Evolutionary conservation across 2,113 vertebrate genomes (phyloP), one percentile per base, ranked within the genome.

Genomic region (Pterocles gutturalis): DNA sequence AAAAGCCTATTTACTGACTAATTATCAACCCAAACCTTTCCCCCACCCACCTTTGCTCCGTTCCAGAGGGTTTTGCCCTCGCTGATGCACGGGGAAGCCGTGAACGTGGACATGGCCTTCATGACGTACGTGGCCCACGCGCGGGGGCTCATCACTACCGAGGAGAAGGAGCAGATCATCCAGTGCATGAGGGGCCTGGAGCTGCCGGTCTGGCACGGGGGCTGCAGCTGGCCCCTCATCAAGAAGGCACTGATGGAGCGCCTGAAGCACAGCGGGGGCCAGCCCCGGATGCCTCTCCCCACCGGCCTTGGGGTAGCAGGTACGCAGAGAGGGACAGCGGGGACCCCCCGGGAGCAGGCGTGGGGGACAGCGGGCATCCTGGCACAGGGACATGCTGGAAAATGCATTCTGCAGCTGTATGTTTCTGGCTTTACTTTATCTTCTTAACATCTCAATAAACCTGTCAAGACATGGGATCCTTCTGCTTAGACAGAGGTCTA

Each of bases 51-150:
- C 73, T 38, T 64, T 26, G 26, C 53, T 58, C 18, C 1, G 4
- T 61, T 83, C 5, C 96, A 99, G 98, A 97, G 97, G 86, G 98
- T 99, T 69, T 80, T 99, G 38, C 99, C 98, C 0, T 97, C 97
- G 8, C 95, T 99, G 89, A 97, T 99, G 96, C 98, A 99, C 2
- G 98, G 99, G 5, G 98, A 99, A 33, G 98, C 99, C 0, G 99
- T 99, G 69, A 99, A 98, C 83, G 57, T 99, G 2, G 98, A 99
- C 84, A 99, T 99, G 99, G 97, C 97, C 0, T 99, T 98, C 97
- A 99, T 99, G 99, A 98, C 98, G 8, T 99, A 98, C 12, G 97
- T 99, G 14, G 97, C 99, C 28, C 55, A 97, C 13, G 88, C 83
- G 17, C 95, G 97, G 1, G 98, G 97, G 5, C 94, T 98, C 1